A percentile compares a stretch with the other conserved stretches of the same genome.
These are phyloP conservation scores for Pristionchus japonicus DNA, from an alignment of 2,888 invertebrate species.

Conservation along the genomic window DNA sequence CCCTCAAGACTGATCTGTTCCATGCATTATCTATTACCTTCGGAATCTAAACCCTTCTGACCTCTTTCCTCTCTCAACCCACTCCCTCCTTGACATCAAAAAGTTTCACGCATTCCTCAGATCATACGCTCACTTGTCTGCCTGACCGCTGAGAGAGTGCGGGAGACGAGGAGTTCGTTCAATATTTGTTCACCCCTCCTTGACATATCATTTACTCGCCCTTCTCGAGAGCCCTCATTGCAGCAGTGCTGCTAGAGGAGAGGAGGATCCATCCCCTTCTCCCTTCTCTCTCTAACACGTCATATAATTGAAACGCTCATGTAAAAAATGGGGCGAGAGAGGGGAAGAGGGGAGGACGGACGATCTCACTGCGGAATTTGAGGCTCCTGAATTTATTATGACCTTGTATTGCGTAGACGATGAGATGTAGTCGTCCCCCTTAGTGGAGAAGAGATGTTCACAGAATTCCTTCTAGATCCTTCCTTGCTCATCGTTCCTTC, in stretches of 20 bases:
- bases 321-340: slow-evolving; percentile 25
- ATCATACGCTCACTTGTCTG: too few relatives aligned
- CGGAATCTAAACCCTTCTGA: not conserved
- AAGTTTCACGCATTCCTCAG: too few relatives aligned
- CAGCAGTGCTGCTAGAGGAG: not conserved
- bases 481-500: slow-evolving; percentile 1
- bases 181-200: too few relatives aligned
- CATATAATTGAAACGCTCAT: slow-evolving; percentile 40
- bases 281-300: not conserved
- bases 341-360: not conserved
- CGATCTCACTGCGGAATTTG: slow-evolving; percentile 6
- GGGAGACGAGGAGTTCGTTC: too few relatives aligned
- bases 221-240: not conserved
- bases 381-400: slow-evolving; percentile 22
- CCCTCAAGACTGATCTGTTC: not conserved
- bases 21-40: not conserved
- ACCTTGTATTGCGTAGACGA: not conserved
- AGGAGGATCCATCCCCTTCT: not conserved
- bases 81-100: slow-evolving; percentile 12
- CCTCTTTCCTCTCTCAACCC: not conserved
- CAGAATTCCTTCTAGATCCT: not conserved
- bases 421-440: not conserved
- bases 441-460: not conserved
- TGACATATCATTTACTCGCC: slow-evolving; percentile 4
- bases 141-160: too few relatives aligned